Evolutionary conservation across 2,113 vertebrate genomes (phyloP), one percentile per base, ranked within the genome.

Genomic region (Chaetura pelagica): DNA sequence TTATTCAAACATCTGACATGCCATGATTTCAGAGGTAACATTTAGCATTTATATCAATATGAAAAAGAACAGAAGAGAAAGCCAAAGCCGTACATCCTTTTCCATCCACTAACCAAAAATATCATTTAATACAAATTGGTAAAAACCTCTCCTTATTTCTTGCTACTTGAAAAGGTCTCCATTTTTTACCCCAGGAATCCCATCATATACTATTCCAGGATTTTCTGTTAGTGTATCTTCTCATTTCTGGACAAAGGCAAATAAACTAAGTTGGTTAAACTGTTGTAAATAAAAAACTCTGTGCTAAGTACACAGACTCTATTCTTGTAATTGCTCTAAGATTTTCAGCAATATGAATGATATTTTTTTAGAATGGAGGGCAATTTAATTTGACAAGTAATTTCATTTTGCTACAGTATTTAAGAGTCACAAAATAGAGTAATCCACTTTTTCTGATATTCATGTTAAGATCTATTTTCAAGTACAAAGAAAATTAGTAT

Each of bases 61-160:
- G 49, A 87, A 90, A 94, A 92, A 94, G 6, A 87, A 78, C n/a
- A 87, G 90, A 74, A 89, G 35, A 78, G 21, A 80, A 95, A 97
- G 34, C 74, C 79, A 77, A 84, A 24, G 18, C 34, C 29, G 42
- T 54, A 26, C 17, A 26, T 9, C 42, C 52, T 62, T 52, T 40
- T 66, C 85, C 59, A 90, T 88, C 9, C 9, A 22, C 29, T 27
- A 35, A 71, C 30, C 27, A 86, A 61, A 78, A 30, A 62, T 46
- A 38, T 9, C 87, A 76, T 49, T 54, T n/a, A 75, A 58, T 78
- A 81, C 16, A 48, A 78, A 62, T 61, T 72, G 58, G 63, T 55
- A 52, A 4, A 32, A 78, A 87, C 44, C 51, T 87, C 73, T 87
- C 29, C 57, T 15, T 51, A 67, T 12, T 6, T 64, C 52, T 38